Conservation (phyloP, 2,113 vertebrate genomes). For the Nothocercus julius region DNA sequence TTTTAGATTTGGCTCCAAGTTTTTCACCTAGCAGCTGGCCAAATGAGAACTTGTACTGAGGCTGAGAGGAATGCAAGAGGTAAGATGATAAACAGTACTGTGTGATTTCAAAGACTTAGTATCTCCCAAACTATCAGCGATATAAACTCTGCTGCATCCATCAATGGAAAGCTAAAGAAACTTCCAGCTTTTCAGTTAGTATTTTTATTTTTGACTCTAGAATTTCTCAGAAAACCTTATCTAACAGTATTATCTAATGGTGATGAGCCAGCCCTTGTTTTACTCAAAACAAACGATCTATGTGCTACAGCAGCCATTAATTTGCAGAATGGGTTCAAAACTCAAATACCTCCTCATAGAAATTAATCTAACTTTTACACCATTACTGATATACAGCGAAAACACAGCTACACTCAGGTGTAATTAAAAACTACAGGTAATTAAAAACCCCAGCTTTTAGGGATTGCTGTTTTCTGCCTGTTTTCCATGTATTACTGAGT, state of each 20-base stretch:
- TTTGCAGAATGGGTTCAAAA: neutral
- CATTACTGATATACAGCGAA: neutral
- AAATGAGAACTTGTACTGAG: neutral
- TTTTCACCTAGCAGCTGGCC: neutral
- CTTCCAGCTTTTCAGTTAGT: neutral
- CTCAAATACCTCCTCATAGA: neutral
- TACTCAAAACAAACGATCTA: neutral
- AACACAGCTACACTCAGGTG: neutral
- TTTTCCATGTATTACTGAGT: neutral
- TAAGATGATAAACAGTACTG: neutral
- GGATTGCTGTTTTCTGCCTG: neutral
- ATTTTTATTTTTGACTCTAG: neutral
- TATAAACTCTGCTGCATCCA: neutral
- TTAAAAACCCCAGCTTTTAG: rapidly evolving
- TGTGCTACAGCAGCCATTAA: neutral
- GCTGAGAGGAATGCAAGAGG: neutral
- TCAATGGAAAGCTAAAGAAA: neutral
- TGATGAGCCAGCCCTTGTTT: neutral
- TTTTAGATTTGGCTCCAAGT: constrained; percentile 2
- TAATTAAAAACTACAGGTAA: neutral
- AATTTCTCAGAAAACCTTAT: neutral
- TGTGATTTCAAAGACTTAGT: neutral
- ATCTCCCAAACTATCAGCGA: neutral
- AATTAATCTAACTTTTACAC: neutral
- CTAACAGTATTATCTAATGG: neutral